These are phyloP conservation scores for Tenthredo distinguenda DNA, from an alignment of 2,888 invertebrate species.

Conservation along the genomic window DNA sequence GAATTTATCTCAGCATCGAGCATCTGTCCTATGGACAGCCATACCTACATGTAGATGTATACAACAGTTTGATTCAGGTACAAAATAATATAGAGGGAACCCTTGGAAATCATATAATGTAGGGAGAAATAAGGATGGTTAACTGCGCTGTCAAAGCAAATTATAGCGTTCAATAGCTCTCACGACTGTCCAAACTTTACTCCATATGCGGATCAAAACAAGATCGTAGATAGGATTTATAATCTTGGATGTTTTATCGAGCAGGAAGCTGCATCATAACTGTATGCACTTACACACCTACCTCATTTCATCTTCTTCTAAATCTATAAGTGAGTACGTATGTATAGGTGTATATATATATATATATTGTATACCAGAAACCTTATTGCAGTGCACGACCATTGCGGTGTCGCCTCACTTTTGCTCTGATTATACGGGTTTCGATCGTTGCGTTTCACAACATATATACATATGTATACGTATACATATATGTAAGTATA, in stretches of 20 bases:
- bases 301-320: not conserved
- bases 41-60: not conserved
- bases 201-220: constrained; percentile 3
- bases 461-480: too few species aligned
- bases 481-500: too few species aligned
- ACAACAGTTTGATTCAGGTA: constrained; percentile 28
- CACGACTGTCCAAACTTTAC: constrained; percentile 9
- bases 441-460: too few species aligned
- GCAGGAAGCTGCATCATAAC: not conserved
- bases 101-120: constrained; percentile 17
- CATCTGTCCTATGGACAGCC: constrained; percentile 10
- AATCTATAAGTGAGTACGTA: not conserved
- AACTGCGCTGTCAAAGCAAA: constrained; percentile 69
- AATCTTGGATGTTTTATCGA: not conserved
- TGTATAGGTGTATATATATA: too few species aligned
- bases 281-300: not conserved
- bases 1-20: constrained; percentile 16
- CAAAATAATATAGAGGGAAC: constrained; percentile 29
- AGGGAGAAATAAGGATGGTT: constrained; percentile 58
- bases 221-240: constrained; percentile 23
- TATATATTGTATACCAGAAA: not conserved
- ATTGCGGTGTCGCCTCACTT: too few species aligned
- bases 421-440: too few species aligned
- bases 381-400: not conserved
- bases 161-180: constrained; percentile 62